phyloP scores from a whole-genome alignment of 2,113 vertebrate genomes.

The Myotis davidii region DNA sequence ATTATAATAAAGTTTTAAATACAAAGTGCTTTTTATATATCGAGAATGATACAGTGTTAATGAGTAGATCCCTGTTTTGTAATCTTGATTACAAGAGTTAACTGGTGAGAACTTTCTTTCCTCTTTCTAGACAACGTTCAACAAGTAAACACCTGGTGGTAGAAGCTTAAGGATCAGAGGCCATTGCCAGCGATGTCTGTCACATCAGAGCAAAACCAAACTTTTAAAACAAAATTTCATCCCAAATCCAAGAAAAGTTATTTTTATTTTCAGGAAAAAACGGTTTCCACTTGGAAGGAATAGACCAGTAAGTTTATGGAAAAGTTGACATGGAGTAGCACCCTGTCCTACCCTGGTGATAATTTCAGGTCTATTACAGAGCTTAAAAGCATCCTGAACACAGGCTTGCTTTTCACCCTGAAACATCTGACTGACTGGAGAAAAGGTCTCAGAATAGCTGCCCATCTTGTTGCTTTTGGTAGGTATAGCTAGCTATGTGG shows the following conservation, averaged over 20 bases:
- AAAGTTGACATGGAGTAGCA: conserved; percentile 72
- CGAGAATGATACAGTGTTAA: conserved; percentile 87
- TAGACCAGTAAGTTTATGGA: conserved; percentile 56
- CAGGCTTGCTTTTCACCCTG: neutral
- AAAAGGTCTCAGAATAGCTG: conserved; percentile 41
- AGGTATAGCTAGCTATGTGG: conserved; percentile 23
- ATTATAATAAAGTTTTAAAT: conserved; percentile 84
- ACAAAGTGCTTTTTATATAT: conserved; percentile 90
- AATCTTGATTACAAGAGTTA: conserved; percentile 80
- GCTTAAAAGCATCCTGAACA: conserved; percentile 24
- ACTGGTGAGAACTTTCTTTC: conserved; percentile 58
- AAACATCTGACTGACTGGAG: conserved; percentile 28
- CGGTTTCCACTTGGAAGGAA: conserved; percentile 62
- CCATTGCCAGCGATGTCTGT: conserved; percentile 82
- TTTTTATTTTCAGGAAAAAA: conserved; percentile 70
- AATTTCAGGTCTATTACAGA: neutral
- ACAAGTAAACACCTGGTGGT: conserved; percentile 62
- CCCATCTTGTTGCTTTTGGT: conserved; percentile 21
- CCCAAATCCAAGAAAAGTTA: conserved; percentile 68
- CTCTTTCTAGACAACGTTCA: conserved; percentile 65
- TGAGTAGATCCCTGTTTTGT: conserved; percentile 86
- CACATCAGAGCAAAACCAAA: conserved; percentile 72
- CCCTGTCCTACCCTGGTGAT: conserved; percentile 50
- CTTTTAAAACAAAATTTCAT: conserved; percentile 77
- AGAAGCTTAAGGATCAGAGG: conserved; percentile 55